Percentiles rank a stretch among this genome's conserved stretches.
Evolutionary conservation across 2,888 invertebrate genomes (phyloP).

Genomic region (Gastracanthus pulcherrimus): DNA sequence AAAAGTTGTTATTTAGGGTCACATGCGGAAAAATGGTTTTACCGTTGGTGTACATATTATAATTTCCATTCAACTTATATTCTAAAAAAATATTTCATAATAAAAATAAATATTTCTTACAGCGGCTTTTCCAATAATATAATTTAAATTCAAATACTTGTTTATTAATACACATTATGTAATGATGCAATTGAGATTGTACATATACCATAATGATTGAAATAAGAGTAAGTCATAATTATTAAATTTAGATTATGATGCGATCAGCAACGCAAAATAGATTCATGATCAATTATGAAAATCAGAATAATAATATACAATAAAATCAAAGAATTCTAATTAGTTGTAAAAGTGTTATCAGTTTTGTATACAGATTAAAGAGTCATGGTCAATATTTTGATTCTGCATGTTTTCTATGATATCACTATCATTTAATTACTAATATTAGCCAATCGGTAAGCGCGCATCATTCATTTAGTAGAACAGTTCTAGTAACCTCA

Average conservation of each 20-base stretch:
- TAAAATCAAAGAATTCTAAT: neutral
- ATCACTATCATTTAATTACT: conserved; percentile 18
- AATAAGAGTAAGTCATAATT: neutral
- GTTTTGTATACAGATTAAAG: neutral
- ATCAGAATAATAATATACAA: neutral
- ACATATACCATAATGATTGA: neutral
- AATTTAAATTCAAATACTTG: too few relatives aligned
- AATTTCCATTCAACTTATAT: too few relatives aligned
- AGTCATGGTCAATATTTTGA: conserved; percentile 38
- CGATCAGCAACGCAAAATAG: neutral
- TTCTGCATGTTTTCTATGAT: neutral
- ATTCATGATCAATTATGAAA: neutral
- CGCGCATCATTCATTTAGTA: neutral
- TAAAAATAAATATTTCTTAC: too few relatives aligned
- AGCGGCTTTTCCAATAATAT: too few relatives aligned
- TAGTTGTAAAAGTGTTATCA: conserved; percentile 6
- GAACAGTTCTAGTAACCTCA: conserved; percentile 21
- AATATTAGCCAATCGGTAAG: conserved; percentile 15
- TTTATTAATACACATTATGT: neutral
- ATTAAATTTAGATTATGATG: neutral
- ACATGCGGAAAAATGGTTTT: too few relatives aligned
- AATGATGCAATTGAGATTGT: neutral
- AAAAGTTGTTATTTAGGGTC: too few relatives aligned
- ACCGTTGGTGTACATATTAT: too few relatives aligned
- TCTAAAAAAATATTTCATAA: too few relatives aligned